Evolutionary conservation across 2,888 invertebrate species (phyloP).

Genomic region (Nyleta sp.): DNA sequence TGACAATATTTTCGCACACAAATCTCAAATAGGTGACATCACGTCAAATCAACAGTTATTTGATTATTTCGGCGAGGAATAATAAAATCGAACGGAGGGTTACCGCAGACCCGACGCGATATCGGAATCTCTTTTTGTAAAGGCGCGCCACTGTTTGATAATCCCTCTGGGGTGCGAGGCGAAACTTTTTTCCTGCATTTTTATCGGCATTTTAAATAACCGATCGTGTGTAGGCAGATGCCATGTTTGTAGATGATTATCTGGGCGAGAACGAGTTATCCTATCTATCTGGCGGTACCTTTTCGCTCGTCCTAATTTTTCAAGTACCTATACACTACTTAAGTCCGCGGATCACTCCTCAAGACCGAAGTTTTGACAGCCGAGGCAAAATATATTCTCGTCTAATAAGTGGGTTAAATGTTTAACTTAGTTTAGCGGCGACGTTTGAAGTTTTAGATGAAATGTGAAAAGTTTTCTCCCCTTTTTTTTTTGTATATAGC

Average conservation of each 20-base stretch:
- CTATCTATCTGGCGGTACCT: slow-evolving; percentile 1
- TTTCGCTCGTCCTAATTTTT: slow-evolving; percentile 56
- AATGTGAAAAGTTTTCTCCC: slow-evolving; percentile 34
- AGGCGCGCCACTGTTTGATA: slow-evolving; percentile 19
- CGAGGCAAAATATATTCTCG: slow-evolving; percentile 50
- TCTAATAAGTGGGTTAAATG: slow-evolving; percentile 61
- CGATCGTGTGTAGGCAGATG: background rate
- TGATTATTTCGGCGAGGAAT: slow-evolving; percentile 45
- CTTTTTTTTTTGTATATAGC: slow-evolving; percentile 10
- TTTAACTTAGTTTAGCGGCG: slow-evolving; percentile 50
- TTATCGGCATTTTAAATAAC: background rate
- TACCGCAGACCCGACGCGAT: slow-evolving; percentile 20
- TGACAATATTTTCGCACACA: slow-evolving; percentile 23
- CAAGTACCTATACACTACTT: slow-evolving; percentile 53
- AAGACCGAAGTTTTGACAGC: slow-evolving; percentile 57
- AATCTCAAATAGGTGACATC: slow-evolving; percentile 31
- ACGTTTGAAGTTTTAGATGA: slow-evolving; percentile 45
- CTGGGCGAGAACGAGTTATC: slow-evolving; percentile 11
- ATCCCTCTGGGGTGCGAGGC: too few species aligned
- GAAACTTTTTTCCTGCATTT: slow-evolving; percentile 14
- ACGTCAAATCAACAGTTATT: slow-evolving; percentile 46
- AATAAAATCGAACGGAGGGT: slow-evolving; percentile 44
- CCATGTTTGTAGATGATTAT: slow-evolving; percentile 30
- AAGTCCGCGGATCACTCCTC: slow-evolving; percentile 35
- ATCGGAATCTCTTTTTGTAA: slow-evolving; percentile 22